Conservation (phyloP, 2,797 vertebrate species). For the Halcyon smyrnensis region DNA sequence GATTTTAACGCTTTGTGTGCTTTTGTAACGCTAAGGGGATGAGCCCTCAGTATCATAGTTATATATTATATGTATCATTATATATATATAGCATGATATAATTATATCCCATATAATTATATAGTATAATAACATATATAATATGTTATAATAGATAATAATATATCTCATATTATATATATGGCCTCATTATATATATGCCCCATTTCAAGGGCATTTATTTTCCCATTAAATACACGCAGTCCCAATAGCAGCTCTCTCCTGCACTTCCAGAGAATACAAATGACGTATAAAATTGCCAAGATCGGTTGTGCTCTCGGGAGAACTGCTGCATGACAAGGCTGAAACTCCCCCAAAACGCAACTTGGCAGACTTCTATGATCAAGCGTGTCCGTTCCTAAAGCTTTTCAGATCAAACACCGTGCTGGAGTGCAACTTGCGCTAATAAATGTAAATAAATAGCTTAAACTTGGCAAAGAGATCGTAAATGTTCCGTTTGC, state of each 20-base stretch:
- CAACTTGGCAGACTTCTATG: background rate
- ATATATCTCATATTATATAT: background rate
- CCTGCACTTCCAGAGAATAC: background rate
- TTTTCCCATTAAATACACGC: accelerated
- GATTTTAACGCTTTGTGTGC: background rate
- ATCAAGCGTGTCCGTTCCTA: background rate
- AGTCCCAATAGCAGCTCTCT: background rate
- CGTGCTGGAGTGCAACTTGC: background rate
- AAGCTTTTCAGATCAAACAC: background rate
- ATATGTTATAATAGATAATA: no score
- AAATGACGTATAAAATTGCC: background rate
- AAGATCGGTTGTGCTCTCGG: accelerated
- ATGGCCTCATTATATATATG: background rate
- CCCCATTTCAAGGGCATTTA: background rate
- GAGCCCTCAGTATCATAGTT: accelerated
- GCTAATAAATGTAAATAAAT: background rate
- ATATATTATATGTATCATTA: background rate
- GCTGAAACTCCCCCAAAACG: background rate
- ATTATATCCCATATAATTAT: no score
- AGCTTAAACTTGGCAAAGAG: background rate
- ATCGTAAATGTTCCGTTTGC: background rate
- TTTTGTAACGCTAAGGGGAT: background rate
- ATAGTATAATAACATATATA: no score
- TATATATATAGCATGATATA: background rate
- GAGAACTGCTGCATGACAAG: background rate